Evolutionary conservation across 2,888 invertebrate genomes (phyloP), one percentile per base, ranked within the genome.

Genomic region (Meiosimyza decipiens): DNA sequence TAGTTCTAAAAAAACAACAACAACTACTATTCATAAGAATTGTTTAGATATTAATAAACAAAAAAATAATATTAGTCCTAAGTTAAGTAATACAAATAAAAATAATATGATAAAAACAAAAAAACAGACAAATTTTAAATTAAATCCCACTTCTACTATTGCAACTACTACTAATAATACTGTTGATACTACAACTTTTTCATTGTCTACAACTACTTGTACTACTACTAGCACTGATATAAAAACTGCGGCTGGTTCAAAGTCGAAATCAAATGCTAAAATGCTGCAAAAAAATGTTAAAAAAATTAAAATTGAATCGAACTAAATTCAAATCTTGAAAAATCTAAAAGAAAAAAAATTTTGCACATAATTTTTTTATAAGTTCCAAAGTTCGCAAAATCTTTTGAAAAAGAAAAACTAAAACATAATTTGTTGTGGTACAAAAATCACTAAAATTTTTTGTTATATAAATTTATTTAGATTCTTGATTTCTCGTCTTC

Each of bases 61-160:
- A 59, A 71, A 74, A 57, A 15, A 77, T 70, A 78, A 73, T 74
- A 63, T 54, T 63, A 70, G 62, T 1, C 16, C 6, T 70, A 70
- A 52, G 70, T 76, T 74, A 78, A 76, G 71, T 78, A 75, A 75
- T 75, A 77, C 71, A 76, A 74, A 67, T 75, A 57, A 74, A 76
- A 77, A 78, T 73, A 75, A 73, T 65, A 77, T 47, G 54, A 70
- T 64, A 67, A 71, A 66, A 52, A 63, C 55, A 67, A 67, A 55
- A 28, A n/a, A 73, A 16, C 60, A 68, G 40, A 16, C 65, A 71
- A 67, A 73, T 50, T 47, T 65, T 69, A 71, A 73, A 70, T 70
- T 70, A 60, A 70, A 52, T 70, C 51, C 50, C 16, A 40, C 18
- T 63, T 51, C 71, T 64, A 67, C 60, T 71, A 62, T 69, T 62